Evolutionary conservation across 2,888 invertebrate genomes (phyloP).

Genomic region (Dexiosoma caninum): DNA sequence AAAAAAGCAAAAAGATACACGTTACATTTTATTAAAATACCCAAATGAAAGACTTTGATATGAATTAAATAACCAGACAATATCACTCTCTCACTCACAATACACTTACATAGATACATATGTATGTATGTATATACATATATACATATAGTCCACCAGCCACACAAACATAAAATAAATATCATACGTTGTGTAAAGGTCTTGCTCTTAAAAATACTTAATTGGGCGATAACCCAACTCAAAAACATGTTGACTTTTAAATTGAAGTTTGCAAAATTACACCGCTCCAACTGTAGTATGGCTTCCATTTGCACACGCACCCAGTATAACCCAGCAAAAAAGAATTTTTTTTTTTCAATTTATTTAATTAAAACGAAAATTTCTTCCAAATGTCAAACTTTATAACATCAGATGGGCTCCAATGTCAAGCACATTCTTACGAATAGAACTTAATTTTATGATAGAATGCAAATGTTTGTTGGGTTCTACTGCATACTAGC

Average conservation of each 20-base stretch:
- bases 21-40: conserved; percentile 24
- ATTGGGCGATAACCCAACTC: conserved; percentile 51
- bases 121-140: not conserved
- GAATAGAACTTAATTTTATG: not conserved
- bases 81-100: not conserved
- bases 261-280: conserved; percentile 46
- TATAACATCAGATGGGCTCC: no score
- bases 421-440: no score
- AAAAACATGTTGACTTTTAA: conserved; percentile 47
- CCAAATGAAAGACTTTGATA: conserved; percentile 38
- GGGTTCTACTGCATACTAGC: conserved; percentile 14
- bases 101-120: no score
- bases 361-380: not conserved
- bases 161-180: no score
- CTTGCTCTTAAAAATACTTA: conserved; percentile 40
- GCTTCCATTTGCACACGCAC: conserved; percentile 27
- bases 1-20: not conserved
- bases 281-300: not conserved
- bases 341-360: not conserved
- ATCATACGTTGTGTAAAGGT: conserved; percentile 17
- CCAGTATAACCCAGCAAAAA: conserved; percentile 4
- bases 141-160: not conserved
- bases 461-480: not conserved
- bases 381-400: no score
- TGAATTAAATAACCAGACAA: conserved; percentile 24